These are phyloP conservation scores for Dromas ardeola DNA, from an alignment of 2,113 vertebrate species.

Conservation along the genomic window DNA sequence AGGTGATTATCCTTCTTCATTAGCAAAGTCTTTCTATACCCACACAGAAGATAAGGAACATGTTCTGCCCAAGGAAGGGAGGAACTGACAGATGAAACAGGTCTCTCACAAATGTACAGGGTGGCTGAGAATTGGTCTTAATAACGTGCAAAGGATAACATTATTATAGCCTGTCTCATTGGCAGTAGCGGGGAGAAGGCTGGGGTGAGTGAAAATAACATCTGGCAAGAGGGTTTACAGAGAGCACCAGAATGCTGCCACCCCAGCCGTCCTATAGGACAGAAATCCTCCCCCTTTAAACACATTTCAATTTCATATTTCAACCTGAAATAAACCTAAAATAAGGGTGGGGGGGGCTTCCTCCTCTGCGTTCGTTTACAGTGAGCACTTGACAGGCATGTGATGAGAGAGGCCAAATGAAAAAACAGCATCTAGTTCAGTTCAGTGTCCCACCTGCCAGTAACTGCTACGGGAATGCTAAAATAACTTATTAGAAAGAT, in stretches of 20 bases:
- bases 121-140: neutral
- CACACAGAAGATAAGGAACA: neutral
- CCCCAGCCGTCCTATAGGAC: neutral
- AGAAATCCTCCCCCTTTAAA: neutral
- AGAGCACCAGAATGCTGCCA: neutral
- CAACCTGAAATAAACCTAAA: neutral
- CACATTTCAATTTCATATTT: neutral
- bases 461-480: neutral
- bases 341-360: neutral
- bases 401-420: neutral
- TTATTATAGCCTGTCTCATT: neutral
- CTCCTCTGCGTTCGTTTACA: too few relatives aligned
- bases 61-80: neutral
- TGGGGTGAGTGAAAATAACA: neutral
- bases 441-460: neutral
- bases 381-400: neutral
- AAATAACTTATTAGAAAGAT: neutral
- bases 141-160: neutral
- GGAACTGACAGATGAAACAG: neutral
- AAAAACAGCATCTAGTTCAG: neutral
- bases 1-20: neutral
- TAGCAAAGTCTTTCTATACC: neutral
- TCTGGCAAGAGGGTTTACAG: neutral
- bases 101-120: neutral
- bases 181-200: neutral